Percentiles rank a stretch among this genome's conserved stretches.
Evolutionary conservation across 92 coral and sea anemone genomes (phyloP).

Genomic region (Paragorgia papillata): DNA sequence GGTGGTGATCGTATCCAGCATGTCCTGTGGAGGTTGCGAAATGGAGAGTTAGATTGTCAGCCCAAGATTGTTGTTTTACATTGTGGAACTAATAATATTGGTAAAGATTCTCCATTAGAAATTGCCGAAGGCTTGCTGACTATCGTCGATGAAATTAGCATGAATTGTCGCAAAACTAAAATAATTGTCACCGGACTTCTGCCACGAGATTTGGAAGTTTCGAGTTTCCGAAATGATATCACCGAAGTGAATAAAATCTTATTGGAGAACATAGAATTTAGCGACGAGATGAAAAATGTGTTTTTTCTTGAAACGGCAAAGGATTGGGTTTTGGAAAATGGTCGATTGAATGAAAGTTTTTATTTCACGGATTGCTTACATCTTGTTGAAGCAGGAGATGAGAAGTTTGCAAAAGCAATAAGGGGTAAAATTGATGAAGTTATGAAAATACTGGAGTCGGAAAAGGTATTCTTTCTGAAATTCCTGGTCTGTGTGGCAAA

Average conservation of each 20-base stretch:
- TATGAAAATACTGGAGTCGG: slow-evolving; percentile 46
- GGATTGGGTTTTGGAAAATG: slow-evolving; percentile 88
- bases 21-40: slow-evolving; percentile 90
- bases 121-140: slow-evolving; percentile 83
- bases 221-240: slow-evolving; percentile 63
- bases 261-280: slow-evolving; percentile 77
- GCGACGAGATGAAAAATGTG: slow-evolving; percentile 77
- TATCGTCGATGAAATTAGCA: slow-evolving; percentile 75
- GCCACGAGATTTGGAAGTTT: slow-evolving; percentile 79
- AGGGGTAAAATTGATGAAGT: slow-evolving; percentile 63
- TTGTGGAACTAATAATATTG: slow-evolving; percentile 95
- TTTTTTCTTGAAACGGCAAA: slow-evolving; percentile 79
- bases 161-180: slow-evolving; percentile 61
- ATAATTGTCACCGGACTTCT: slow-evolving; percentile 77
- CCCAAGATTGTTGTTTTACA: slow-evolving; percentile 84
- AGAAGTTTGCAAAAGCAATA: slow-evolving; percentile 82
- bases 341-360: slow-evolving; percentile 66
- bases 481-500: background rate
- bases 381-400: slow-evolving; percentile 87
- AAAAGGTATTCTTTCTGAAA: slow-evolving; percentile 37
- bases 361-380: slow-evolving; percentile 87
- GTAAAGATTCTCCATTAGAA: slow-evolving; percentile 75
- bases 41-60: slow-evolving; percentile 81
- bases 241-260: slow-evolving; percentile 72
- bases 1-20: slow-evolving; percentile 97